Base-by-base conservation (phyloP, 2,888 invertebrate species). In the Acleris laterana region DNA sequence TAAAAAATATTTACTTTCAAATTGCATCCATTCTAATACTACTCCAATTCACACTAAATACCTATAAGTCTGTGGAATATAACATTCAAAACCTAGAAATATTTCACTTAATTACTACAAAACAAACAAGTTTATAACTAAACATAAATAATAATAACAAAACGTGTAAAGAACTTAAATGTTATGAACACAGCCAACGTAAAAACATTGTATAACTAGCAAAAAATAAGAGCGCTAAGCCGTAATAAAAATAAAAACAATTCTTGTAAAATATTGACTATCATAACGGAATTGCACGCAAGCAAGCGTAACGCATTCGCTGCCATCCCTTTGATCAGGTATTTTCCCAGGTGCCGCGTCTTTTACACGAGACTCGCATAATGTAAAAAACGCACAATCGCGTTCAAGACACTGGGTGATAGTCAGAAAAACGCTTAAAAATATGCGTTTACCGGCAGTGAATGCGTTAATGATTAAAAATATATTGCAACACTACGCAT, bases 401-500 rank as follows among this genome's bases (percentile, higher is more conserved):
- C 32, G 9, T 32, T 32, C 32, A 32, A 32, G 32, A 3, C 32
- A 32, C 32, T 32, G 32, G 32, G 32, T 32, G 32, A 7, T 28
- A 28, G 1, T 9, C 28, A 28, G 32, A 32, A 32, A 32, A 32
- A 32, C 7, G 7, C 9, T 9, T 32, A 32, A 1, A 25, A 25
- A 1, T 32, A 32, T 32, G 32, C 32, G 32, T 32, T 9, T 32
- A 5, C 9, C 32, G 32, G 32, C 32, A 32, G 32, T 32, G 9
- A 32, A 32, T 32, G 32, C 32, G 32, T 32, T 32, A 38, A 32
- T 25, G 6, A 32, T 17, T 56, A 60, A 44, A 49, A 17, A 3
- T 42, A 52, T 57, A 66, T 66, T 66, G 66, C 66, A 56, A 62
- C 57, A 7, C 46, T 52, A 32, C 13, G 51, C 32, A 66, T 56